Evolutionary conservation across 2,797 vertebrate genomes (phyloP), one percentile per base, ranked within the genome.

Genomic region (Taenioides sp.): DNA sequence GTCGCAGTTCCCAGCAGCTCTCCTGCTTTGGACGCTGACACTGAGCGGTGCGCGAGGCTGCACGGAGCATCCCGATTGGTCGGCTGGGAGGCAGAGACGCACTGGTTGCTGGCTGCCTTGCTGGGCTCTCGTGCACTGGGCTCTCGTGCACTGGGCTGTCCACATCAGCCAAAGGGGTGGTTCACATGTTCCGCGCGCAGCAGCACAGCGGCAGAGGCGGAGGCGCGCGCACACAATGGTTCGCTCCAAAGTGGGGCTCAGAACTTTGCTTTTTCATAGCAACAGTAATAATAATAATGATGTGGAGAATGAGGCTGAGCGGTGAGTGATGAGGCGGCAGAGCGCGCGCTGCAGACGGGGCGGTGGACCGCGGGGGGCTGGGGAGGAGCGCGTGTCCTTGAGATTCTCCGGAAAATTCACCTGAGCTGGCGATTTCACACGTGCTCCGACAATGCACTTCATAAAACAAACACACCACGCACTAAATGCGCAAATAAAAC

Each of bases 21-120:
- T 91, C 86, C 91, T 88, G 92, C 92, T 87, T 81, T 80, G 74
- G 85, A 84, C 86, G 89, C 91, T 86, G 91, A 89, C 86, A 88
- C 88, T 85, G 90, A 89, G 90, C 90, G 68, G 77, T 85, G 91
- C 89, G 87, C 89, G 76, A 78, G 79, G 85, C 87, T 87, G 84
- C 86, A 88, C 88, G 82, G 91, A 91, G 93, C 93, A 92, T 92
- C 89, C 91, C 91, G 73, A 89, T 92, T 92, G 92, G 90, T 81
- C 92, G 73, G 88, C 91, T 92, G 92, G 90, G 80, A 86, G 91
- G 92, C 80, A 86, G 83, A 91, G 89, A 91, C 89, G 89, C 89
- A 90, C 91, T 84, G 89, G 90, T 90, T 91, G 91, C 91, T 92
- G 91, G 86, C 91, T 92, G 90, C 89, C 86, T 88, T 86, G 87